A percentile compares a stretch with the other conserved stretches of the same genome.
phyloP scores from a whole-genome alignment of 2,797 vertebrate genomes.

The Falco berigora region DNA sequence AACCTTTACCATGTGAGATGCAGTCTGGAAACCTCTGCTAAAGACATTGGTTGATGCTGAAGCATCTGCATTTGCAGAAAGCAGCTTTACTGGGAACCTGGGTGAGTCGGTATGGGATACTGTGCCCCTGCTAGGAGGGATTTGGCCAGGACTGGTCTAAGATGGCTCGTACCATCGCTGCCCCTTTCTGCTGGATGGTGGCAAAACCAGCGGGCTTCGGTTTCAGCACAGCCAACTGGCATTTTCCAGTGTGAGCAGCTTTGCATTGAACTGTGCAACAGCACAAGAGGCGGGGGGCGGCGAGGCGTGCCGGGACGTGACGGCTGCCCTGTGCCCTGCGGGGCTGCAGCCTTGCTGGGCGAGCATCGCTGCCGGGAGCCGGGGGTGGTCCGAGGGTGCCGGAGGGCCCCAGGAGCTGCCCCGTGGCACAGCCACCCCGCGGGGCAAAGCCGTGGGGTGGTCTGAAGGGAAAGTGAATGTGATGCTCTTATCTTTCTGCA shows the following conservation, averaged over 20 bases:
- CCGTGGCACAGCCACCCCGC: rapidly evolving
- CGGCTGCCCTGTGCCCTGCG: not conserved
- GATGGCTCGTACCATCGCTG: not conserved
- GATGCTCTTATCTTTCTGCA: not conserved
- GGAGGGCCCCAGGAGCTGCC: not conserved
- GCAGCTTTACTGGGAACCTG: not conserved
- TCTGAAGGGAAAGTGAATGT: not conserved
- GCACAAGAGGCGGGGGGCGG: not conserved
- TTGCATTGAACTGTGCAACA: not conserved
- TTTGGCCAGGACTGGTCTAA: not conserved
- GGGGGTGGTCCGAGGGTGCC: not conserved
- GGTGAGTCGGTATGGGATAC: rapidly evolving
- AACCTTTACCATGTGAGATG: not conserved
- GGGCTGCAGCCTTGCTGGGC: not conserved
- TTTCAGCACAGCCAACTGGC: not conserved
- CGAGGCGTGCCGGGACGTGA: rapidly evolving
- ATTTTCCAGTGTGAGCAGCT: not conserved
- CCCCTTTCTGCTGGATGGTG: not conserved
- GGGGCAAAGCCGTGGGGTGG: not conserved
- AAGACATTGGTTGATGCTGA: rapidly evolving
- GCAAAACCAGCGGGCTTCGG: rapidly evolving
- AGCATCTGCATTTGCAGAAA: not conserved
- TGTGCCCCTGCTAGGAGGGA: not conserved
- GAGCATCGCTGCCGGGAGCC: rapidly evolving
- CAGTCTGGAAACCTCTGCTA: not conserved